phyloP scores from a whole-genome alignment of 2,113 vertebrate species.

The Sylvilagus bachmani region DNA sequence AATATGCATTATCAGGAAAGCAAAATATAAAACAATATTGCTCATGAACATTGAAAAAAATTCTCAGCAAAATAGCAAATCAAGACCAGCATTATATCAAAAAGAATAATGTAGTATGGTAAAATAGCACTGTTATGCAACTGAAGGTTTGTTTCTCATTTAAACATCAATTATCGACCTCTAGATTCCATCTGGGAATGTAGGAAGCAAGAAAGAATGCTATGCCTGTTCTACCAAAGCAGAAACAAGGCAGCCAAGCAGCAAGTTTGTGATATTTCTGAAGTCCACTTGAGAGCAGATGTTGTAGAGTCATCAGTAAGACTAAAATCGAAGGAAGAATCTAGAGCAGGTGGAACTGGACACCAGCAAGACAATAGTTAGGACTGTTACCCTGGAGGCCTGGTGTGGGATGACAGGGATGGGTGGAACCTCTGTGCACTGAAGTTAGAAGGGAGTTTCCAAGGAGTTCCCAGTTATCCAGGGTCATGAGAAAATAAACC shows the following conservation, averaged over 20 bases:
- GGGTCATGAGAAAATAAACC: not conserved
- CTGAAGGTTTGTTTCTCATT: slow-evolving; percentile 13
- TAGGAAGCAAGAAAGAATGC: not conserved
- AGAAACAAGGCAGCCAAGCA: not conserved
- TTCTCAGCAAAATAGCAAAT: not conserved
- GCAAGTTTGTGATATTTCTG: not conserved
- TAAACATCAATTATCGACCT: not conserved
- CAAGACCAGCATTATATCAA: not conserved
- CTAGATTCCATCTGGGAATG: not conserved
- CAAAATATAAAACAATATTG: not conserved
- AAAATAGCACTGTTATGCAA: not conserved
- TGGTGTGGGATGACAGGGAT: not conserved
- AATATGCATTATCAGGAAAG: not conserved
- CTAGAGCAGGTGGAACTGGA: not conserved
- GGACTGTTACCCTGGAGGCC: not conserved
- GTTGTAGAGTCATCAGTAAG: not conserved
- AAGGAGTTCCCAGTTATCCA: not conserved
- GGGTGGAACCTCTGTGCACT: too few relatives aligned
- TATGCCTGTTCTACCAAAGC: not conserved
- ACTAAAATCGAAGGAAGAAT: not conserved
- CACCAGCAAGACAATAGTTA: not conserved
- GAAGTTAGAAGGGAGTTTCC: not conserved
- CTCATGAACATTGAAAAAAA: not conserved
- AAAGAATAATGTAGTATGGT: not conserved
- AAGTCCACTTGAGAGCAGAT: not conserved